Base-by-base conservation (phyloP, 1,140 invertebrate genomes). In the Eumaeus atala region DNA sequence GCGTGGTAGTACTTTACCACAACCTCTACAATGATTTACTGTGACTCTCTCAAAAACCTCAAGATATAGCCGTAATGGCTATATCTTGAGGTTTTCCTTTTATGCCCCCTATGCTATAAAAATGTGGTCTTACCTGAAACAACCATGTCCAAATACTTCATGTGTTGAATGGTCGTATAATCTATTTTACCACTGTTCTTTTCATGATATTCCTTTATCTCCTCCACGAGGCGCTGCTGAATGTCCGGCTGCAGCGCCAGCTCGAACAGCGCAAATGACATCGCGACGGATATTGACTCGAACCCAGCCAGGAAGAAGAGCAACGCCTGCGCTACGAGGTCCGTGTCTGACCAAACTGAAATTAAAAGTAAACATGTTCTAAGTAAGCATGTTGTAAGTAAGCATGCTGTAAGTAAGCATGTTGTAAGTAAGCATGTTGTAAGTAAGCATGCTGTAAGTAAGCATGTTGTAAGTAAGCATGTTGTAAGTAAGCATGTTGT, bases 111-210 rank as follows among this genome's bases (percentile, higher is more conserved):
- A n/a, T n/a, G n/a, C n/a, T n/a, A n/a, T n/a, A n/a, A n/a, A n/a
- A n/a, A n/a, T n/a, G n/a, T 28, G 21, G 2, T 28, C 44, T 70
- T 60, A 87, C 83, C 88, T 47, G 84, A 87, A 0, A 90, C 62
- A 4, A 91, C 89, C 86, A 90, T 90, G 60, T 94, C 93, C 74
- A 93, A 66, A 64, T 92, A 93, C 14, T 88, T 88, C 85, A 94
- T 84, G 21, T 87, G 80, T 33, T 86, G 70, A 0, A 93, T 74
- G 10, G 89, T 88, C 28, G 84, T 80, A 50, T 88, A 90, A 7
- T 61, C 80, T 0, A 90, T 62, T 21, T 78, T 78, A 0, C 87
- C 90, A 16, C 80, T 70, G 9, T 87, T 69, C 6, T 78, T 67
- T 0, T 68, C 64, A 0, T 78, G 38, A 0, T 77, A 57, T 11